Evolutionary conservation across 2,113 vertebrate genomes (phyloP), one percentile per base, ranked within the genome.

Genomic region (Myocastor coypus): DNA sequence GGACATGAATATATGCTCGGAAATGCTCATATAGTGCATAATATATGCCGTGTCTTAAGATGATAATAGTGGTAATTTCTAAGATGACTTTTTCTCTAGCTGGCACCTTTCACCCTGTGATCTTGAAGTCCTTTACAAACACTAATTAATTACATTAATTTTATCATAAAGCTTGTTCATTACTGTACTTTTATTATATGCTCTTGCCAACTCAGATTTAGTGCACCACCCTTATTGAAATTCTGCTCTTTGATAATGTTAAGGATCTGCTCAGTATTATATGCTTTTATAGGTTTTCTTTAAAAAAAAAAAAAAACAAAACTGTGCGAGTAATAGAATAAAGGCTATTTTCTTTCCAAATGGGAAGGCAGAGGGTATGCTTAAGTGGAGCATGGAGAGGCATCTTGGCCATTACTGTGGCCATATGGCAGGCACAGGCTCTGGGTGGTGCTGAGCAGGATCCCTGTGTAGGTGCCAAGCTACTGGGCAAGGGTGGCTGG

Each of bases 111-210:
- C 97, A 97, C 97, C 96, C 96, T 83, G 59, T 95, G 97, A 97
- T 97, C 96, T 95, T 61, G 87, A 97, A 97, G 97, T 94, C 97
- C 96, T 98, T 96, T 97, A 95, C 97, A 97, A 97, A 97, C 97
- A 97, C 97, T 97, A 97, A 97, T 97, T 98, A 97, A 97, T 97
- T 97, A 97, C 86, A 97, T 97, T 98, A 97, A 97, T 97, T 97
- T 98, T 96, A 97, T 96, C 96, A 97, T 96, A 96, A 98, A 97
- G 95, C 96, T 96, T 85, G 94, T 91, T 97, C 97, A 84, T 97
- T 95, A 95, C 94, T 89, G 95, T 95, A 96, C 93, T 97, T 97
- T 97, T 97, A 97, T 97, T 97, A 95, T 97, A 96, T 88, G 93
- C 92, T 80, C 94, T 97, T 96, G 93, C 97, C 94, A 96, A 96